These are phyloP conservation scores for Eurosta solidaginis DNA, from an alignment of 1,140 invertebrate species.

Conservation along the genomic window DNA sequence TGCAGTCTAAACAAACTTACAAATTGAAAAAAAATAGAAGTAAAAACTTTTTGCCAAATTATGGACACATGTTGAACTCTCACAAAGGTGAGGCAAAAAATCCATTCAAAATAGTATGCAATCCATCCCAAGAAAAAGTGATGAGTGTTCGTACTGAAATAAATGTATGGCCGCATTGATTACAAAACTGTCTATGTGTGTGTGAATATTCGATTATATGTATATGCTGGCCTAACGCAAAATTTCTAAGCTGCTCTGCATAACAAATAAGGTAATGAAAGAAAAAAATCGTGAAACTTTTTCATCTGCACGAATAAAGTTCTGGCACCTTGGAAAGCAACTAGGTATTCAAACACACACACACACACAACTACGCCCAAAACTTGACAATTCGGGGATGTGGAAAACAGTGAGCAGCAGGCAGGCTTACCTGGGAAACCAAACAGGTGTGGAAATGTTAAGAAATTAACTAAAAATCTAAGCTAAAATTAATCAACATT, in stretches of 20 bases:
- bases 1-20: too few species aligned
- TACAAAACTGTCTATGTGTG: not conserved
- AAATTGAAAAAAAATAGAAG: not conserved
- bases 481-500: not conserved
- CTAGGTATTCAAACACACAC: not conserved
- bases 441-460: constrained; percentile 19
- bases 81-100: not conserved
- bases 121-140: not conserved
- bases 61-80: constrained; percentile 1
- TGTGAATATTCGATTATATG: not conserved
- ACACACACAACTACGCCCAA: not conserved
- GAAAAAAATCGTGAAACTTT: not conserved
- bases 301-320: constrained; percentile 16
- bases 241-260: not conserved
- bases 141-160: not conserved
- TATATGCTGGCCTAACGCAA: not conserved
- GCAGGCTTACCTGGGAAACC: not conserved
- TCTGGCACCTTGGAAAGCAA: not conserved
- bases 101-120: not conserved
- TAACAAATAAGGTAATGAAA: not conserved
- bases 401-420: not conserved
- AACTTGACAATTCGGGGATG: not conserved
- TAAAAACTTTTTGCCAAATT: not conserved
- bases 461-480: constrained; percentile 27
- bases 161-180: not conserved